Percentiles rank a stretch among this genome's conserved stretches.
These are phyloP conservation scores for Epinephelus malabaricus DNA, from an alignment of 2,797 vertebrate genomes.

Conservation along the genomic window DNA sequence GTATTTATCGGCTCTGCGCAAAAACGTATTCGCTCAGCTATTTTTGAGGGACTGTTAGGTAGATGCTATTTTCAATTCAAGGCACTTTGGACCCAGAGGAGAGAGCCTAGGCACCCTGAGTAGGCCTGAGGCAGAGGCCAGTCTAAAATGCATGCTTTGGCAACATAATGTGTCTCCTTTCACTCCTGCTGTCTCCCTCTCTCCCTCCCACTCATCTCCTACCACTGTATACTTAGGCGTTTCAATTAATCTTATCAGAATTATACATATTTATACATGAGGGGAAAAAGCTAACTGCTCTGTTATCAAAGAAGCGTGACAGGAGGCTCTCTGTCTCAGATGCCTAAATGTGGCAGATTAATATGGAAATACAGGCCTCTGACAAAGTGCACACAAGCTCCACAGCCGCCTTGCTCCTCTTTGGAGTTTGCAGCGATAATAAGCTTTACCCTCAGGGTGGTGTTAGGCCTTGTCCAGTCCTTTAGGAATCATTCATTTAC, in stretches of 20 bases:
- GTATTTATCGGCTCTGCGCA: constrained; percentile 80
- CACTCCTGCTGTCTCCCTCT: constrained; percentile 46
- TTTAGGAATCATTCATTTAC: constrained; percentile 86
- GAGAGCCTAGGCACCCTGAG: constrained; percentile 47
- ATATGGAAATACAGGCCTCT: constrained; percentile 84
- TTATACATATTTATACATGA: constrained; percentile 87
- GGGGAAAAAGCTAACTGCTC: constrained; percentile 80
- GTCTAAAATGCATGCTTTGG: constrained; percentile 68
- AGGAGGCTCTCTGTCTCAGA: constrained; percentile 80
- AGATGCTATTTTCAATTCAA: constrained; percentile 82
- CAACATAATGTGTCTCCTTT: constrained; percentile 61
- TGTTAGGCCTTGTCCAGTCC: constrained; percentile 81
- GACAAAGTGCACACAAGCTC: constrained; percentile 74
- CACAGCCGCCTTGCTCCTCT: constrained; percentile 64
- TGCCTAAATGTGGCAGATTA: constrained; percentile 83
- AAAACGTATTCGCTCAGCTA: constrained; percentile 82
- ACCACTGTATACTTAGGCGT: constrained; percentile 81
- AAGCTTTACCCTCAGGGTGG: constrained; percentile 82
- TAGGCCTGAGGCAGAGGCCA: constrained; percentile 61
- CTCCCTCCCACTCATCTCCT: constrained; percentile 62
- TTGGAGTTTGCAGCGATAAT: constrained; percentile 81
- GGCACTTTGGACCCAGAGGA: constrained; percentile 73
- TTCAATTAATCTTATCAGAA: constrained; percentile 90
- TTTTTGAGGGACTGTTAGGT: constrained; percentile 79
- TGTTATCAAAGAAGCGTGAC: constrained; percentile 82